Percentiles rank a stretch among this genome's conserved stretches.
Evolutionary conservation across 2,888 invertebrate genomes (phyloP).

Genomic region (Agrenia bidenticulata): DNA sequence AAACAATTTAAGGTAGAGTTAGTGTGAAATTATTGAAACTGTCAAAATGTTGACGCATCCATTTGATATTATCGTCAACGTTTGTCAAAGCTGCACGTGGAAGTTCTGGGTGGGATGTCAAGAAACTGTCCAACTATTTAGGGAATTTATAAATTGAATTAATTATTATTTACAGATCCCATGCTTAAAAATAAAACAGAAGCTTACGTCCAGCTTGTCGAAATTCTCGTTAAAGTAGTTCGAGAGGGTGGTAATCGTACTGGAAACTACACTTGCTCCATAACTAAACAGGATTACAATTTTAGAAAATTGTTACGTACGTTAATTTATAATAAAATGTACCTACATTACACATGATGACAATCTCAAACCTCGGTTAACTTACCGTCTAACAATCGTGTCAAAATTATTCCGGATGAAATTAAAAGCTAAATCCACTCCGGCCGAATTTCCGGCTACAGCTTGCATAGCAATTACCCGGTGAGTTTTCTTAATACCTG

Average conservation of each 20-base stretch:
- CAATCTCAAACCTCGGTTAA: neutral
- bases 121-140: constrained; percentile 3
- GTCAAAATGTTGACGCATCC: neutral
- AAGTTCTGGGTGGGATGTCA: neutral
- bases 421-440: constrained; percentile 35
- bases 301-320: neutral
- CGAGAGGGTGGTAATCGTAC: constrained; percentile 31
- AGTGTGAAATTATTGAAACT: neutral
- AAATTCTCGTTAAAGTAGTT: constrained; percentile 27
- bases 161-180: neutral
- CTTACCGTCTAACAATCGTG: constrained; percentile 31
- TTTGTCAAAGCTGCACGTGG: neutral
- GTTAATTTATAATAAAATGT: too few species aligned
- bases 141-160: neutral
- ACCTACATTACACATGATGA: neutral
- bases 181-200: neutral
- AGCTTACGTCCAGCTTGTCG: constrained; percentile 33
- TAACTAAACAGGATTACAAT: constrained; percentile 15
- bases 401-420: constrained; percentile 37
- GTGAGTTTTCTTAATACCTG: constrained; percentile 30
- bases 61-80: neutral
- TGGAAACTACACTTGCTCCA: constrained; percentile 21
- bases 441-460: constrained; percentile 44
- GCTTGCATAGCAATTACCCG: constrained; percentile 40
- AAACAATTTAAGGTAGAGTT: too few species aligned